phyloP scores from a whole-genome alignment of 1,140 invertebrate species.

The Zaprionus taronus region DNA sequence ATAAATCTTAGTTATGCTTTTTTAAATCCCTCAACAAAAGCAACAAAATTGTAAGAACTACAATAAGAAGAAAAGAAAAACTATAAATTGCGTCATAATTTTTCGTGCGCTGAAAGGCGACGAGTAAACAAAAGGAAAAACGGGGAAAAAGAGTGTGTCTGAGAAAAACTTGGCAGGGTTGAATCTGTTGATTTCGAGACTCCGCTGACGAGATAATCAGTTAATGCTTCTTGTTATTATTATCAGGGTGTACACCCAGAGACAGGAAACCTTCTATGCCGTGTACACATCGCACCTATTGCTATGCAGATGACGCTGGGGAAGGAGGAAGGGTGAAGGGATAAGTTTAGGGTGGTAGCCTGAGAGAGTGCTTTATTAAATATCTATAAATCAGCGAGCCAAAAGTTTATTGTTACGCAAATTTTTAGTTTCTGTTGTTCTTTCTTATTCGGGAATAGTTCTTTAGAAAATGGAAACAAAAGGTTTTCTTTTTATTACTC shows the following conservation, averaged over 20 bases:
- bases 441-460: slow-evolving; percentile 24
- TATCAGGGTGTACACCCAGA: slow-evolving; percentile 52
- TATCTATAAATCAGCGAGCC: slow-evolving; percentile 69
- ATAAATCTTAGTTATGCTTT: slow-evolving; percentile 79
- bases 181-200: neutral
- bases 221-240: slow-evolving; percentile 72
- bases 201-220: slow-evolving; percentile 53
- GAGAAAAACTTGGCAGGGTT: slow-evolving; percentile 58
- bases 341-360: neutral
- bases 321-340: neutral
- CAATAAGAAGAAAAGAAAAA: slow-evolving; percentile 51
- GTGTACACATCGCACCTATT: slow-evolving; percentile 20
- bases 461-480: slow-evolving; percentile 55
- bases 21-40: slow-evolving; percentile 54
- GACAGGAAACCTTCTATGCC: neutral
- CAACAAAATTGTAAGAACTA: slow-evolving; percentile 1
- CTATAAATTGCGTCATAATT: slow-evolving; percentile 83
- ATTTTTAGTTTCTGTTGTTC: slow-evolving; percentile 32
- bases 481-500: slow-evolving; percentile 51
- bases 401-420: slow-evolving; percentile 74
- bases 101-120: slow-evolving; percentile 38
- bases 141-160: slow-evolving; percentile 35
- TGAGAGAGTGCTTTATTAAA: slow-evolving; percentile 77
- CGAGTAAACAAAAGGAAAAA: slow-evolving; percentile 55
- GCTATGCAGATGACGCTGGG: slow-evolving; percentile 33